A percentile compares a stretch with the other conserved stretches of the same genome.
These are phyloP conservation scores for Neoseiulus cucumeris DNA, from an alignment of 1,140 invertebrate genomes.

Conservation along the genomic window DNA sequence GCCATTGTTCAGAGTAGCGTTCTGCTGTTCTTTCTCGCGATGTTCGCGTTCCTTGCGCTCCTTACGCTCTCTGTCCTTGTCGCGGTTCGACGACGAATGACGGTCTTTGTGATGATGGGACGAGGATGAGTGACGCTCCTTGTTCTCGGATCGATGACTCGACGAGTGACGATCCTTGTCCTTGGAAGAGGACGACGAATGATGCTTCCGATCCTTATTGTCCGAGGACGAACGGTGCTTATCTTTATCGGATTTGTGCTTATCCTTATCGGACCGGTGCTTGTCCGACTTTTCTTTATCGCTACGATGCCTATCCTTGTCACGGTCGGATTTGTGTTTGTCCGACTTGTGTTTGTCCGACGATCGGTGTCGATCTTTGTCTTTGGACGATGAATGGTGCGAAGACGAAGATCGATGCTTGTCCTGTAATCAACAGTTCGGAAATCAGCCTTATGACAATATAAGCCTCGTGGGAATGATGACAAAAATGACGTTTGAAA, in stretches of 20 bases:
- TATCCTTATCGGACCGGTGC: background rate
- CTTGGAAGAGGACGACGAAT: background rate
- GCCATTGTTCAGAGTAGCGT: background rate
- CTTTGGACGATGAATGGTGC: background rate
- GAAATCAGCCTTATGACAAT: too few species aligned
- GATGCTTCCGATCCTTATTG: constrained; percentile 6
- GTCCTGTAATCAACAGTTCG: background rate
- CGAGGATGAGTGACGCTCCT: background rate
- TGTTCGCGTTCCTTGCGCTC: background rate
- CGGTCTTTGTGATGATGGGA: background rate
- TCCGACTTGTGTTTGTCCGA: background rate
- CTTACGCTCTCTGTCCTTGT: background rate
- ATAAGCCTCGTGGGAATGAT: too few species aligned
- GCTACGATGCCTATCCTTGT: background rate
- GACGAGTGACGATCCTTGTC: background rate
- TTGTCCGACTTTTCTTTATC: background rate
- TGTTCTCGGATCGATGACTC: background rate
- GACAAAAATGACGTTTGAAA: too few species aligned
- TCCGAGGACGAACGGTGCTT: background rate
- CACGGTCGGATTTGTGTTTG: background rate
- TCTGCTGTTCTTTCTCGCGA: background rate
- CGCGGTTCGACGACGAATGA: background rate
- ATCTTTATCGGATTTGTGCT: background rate
- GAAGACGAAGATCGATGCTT: constrained; percentile 3
- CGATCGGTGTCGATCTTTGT: constrained; percentile 6